phyloP scores from a whole-genome alignment of 2,888 invertebrate genomes.

The Omphaloscelis lunosa region DNA sequence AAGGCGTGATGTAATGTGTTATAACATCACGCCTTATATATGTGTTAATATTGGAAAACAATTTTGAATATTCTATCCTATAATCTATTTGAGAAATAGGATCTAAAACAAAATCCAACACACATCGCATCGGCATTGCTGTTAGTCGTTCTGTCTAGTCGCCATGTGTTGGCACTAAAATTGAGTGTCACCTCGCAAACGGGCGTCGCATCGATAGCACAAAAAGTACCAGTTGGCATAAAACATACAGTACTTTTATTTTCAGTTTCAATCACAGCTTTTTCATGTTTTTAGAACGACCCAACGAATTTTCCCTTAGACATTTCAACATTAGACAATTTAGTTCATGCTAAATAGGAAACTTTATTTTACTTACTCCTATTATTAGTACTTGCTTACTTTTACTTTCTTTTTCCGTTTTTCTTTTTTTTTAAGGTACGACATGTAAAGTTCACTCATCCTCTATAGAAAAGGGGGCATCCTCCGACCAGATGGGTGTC shows the following conservation, averaged over 20 bases:
- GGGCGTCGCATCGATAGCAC: slow-evolving; percentile 23
- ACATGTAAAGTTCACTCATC: too few relatives aligned
- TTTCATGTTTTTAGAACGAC: slow-evolving; percentile 1
- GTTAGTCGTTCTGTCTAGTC: slow-evolving; percentile 21
- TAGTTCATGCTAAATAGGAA: neutral
- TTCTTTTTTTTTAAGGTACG: too few relatives aligned
- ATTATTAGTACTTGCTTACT: too few relatives aligned
- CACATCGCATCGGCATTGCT: neutral
- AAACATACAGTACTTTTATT: slow-evolving; percentile 9
- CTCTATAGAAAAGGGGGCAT: too few relatives aligned
- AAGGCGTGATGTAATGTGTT: too few relatives aligned
- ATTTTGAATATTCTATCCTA: neutral
- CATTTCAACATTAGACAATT: neutral
- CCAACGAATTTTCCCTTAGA: neutral
- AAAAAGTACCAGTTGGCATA: slow-evolving; percentile 7
- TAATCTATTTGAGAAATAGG: neutral
- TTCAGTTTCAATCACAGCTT: slow-evolving; percentile 9
- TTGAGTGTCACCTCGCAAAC: slow-evolving; percentile 25
- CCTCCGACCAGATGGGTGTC: too few relatives aligned
- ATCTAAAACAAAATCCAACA: neutral
- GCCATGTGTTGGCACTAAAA: slow-evolving; percentile 38
- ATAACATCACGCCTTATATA: too few relatives aligned
- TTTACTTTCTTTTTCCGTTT: too few relatives aligned
- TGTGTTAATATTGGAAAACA: too few relatives aligned
- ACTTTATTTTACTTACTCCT: too few relatives aligned